These are phyloP conservation scores for Lagodon rhomboides DNA, from an alignment of 2,797 vertebrate species.

Conservation along the genomic window DNA sequence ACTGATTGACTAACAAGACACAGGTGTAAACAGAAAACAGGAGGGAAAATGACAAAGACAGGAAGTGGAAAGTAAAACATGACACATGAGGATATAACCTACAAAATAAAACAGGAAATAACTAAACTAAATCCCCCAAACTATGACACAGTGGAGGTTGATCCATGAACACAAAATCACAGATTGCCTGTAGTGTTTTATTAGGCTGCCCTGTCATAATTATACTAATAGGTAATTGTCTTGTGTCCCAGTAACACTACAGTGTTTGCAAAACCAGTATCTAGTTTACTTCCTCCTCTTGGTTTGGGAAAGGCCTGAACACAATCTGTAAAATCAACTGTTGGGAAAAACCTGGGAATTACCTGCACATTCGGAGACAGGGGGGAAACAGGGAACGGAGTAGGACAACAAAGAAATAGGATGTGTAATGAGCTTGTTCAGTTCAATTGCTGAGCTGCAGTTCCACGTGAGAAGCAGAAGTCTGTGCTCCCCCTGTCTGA, in stretches of 20 bases:
- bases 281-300: background rate
- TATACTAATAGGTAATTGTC: too few relatives aligned
- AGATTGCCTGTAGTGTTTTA: too few relatives aligned
- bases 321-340: background rate
- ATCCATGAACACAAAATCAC: too few relatives aligned
- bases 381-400: background rate
- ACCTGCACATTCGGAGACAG: background rate
- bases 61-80: too few relatives aligned
- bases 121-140: too few relatives aligned
- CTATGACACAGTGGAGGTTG: too few relatives aligned
- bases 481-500: constrained; percentile 21
- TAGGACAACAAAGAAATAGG: constrained; percentile 15
- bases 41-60: too few relatives aligned
- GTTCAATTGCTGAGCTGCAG: constrained; percentile 20
- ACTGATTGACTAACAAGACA: too few relatives aligned
- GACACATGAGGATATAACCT: too few relatives aligned
- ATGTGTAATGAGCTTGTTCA: constrained; percentile 27
- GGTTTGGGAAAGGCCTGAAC: background rate
- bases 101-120: too few relatives aligned
- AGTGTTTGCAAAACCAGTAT: background rate
- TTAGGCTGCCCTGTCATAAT: too few relatives aligned
- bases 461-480: constrained; percentile 39
- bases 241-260: background rate
- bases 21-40: too few relatives aligned
- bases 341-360: constrained; percentile 6